phyloP scores from a whole-genome alignment of 2,113 vertebrate species.

The Panthera leo region DNA sequence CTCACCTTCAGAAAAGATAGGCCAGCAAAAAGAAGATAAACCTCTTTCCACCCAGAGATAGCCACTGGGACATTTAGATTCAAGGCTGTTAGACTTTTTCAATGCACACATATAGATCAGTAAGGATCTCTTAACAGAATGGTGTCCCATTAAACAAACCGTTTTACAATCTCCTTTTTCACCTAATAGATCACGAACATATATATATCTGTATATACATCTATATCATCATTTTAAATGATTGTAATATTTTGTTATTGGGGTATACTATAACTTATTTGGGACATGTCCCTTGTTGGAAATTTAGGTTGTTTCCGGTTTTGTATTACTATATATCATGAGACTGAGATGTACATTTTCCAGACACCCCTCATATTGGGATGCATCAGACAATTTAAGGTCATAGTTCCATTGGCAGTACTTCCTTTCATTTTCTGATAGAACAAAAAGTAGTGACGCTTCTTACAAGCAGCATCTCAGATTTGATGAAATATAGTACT shows the following conservation, averaged over 20 bases:
- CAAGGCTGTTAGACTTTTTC: slow-evolving; percentile 2
- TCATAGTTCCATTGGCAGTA: background rate
- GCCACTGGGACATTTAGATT: background rate
- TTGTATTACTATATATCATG: background rate
- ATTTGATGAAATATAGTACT: background rate
- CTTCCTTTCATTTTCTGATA: background rate
- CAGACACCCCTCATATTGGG: background rate
- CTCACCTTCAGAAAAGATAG: background rate
- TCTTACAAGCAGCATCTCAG: background rate
- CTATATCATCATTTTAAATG: background rate
- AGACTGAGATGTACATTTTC: background rate
- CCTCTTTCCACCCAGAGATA: background rate
- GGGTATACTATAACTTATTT: background rate
- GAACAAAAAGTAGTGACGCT: background rate
- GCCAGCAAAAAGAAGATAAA: background rate
- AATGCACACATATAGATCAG: background rate
- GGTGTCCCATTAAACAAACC: background rate
- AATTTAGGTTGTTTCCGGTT: slow-evolving; percentile 21
- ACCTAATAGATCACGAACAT: background rate
- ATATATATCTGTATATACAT: background rate
- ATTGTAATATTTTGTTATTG: background rate
- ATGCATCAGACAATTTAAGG: background rate
- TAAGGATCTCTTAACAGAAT: slow-evolving; percentile 14
- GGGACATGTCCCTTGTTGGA: slow-evolving; percentile 9
- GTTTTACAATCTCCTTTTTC: background rate